A percentile compares a stretch with the other conserved stretches of the same genome.
Conservation (phyloP, 2,797 vertebrate species). For the Crocidura indochinensis region DNA sequence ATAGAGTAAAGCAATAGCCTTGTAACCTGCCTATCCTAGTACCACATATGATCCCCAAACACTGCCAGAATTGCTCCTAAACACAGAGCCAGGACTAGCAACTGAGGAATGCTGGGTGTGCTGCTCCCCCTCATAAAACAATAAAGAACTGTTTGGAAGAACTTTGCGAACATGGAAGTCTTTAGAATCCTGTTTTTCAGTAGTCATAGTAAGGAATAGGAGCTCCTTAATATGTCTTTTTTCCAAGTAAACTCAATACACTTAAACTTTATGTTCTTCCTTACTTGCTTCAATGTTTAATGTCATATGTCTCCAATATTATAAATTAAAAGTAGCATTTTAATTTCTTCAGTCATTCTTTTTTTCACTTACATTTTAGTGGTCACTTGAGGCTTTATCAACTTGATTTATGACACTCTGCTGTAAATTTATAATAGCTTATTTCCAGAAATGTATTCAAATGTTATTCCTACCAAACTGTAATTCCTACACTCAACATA, state of each 20-base stretch:
- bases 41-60: too few relatives aligned
- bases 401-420: not conserved
- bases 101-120: too few relatives aligned
- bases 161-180: not conserved
- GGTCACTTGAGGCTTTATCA: not conserved
- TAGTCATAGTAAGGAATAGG: not conserved
- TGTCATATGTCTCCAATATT: not conserved
- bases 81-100: too few relatives aligned
- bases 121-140: too few relatives aligned
- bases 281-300: slow-evolving; percentile 25
- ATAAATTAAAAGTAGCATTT: slow-evolving; percentile 32
- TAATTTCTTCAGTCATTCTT: not conserved
- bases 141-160: not conserved
- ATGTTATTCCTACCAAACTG: not conserved
- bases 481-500: not conserved
- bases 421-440: not conserved
- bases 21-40: too few relatives aligned
- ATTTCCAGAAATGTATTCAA: not conserved
- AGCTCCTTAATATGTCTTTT: not conserved
- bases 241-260: not conserved
- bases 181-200: not conserved
- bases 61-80: too few relatives aligned
- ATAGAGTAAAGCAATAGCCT: too few relatives aligned
- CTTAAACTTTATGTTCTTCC: not conserved
- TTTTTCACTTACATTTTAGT: not conserved